Evolutionary conservation across 2,888 invertebrate genomes (phyloP), one percentile per base, ranked within the genome.

Genomic region (Automeris io): DNA sequence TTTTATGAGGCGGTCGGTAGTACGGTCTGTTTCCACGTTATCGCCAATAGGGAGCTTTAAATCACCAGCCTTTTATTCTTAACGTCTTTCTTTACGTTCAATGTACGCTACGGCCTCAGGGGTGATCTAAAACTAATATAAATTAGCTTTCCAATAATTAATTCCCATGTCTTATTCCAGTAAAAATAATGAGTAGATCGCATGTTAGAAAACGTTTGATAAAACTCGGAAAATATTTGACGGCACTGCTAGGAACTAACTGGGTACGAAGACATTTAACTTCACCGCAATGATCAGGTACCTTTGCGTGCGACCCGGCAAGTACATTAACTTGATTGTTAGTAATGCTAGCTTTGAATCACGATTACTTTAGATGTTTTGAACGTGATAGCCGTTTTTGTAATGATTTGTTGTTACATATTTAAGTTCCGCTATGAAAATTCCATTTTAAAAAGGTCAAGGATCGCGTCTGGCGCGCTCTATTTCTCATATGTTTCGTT

Each of bases 11-110:
- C 63, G 69, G 61, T 66, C 71, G 66, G 70, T 71, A 65, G 71
- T 68, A 59, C 57, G 63, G 70, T 66, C 69, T 70, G 77, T 70
- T 74, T 71, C 63, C 71, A 69, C 73, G 78, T 79, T 83, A 83
- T 83, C 83, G 74, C 67, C 70, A 67, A 61, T 70, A 57, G 59
- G 71, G 64, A 68, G 72, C 72, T 63, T 69, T 80, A 77, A 81
- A 82, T 82, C 81, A 81, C 71, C 49, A 61, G 61, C 66, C 68
- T 71, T 76, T 70, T 77, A 72, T 79, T 74, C 76, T 67, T 69
- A 65, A 70, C 72, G 64, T 64, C 67, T 74, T 72, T 57, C 51
- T 58, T 61, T 64, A 63, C 63, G 61, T 68, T 67, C 60, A 57
- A 61, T 52, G 51, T 40, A 50, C 55, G 57, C 57, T 57, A 53